Base-by-base conservation (phyloP, 2,888 invertebrate species). In the Atrina japonica region DNA sequence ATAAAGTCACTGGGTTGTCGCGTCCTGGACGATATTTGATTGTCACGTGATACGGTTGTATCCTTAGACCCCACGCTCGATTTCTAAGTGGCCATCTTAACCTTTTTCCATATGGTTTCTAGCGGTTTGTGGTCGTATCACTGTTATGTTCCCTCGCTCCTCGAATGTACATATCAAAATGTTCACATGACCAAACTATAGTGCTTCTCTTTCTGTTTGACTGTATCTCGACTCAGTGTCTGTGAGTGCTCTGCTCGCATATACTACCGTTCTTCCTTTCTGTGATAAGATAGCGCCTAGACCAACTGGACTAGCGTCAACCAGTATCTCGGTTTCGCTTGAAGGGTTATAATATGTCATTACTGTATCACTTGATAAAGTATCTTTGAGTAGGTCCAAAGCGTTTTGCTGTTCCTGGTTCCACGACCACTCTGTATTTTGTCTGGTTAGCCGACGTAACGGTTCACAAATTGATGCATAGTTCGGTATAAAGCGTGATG, bases 1-100 rank as follows among this genome's bases (percentile, higher is more conserved):
- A 80, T 52, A 69, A 79, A 75, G 63, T 86, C 83, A 77, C 76
- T 16, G 82, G 80, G 58, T 83, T 86, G 40, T 77, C 73, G 21
- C 25, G 52, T 7, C 83, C 81, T 16, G 76, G 74, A n/a, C 49
- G 60, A 52, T 81, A 83, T 35, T 52, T 25, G 7, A 81, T 73
- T 1, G 30, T 74, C 40, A 77, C 47, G 21, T 76, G 66, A 64
- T 81, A 83, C 30, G 74, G 75, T 60, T 78, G 78, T 23, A 82
- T 40, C 16, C 49, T 69, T 59, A 55, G 63, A 70, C 40, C 67
- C 66, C 61, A 77, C 68, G 40, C 43, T 56, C 80, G 77, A 18
- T 82, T 79, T 14, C 80, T 43, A 41, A 77, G 58, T 29, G 75
- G 76, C n/a, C 0, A 70, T 70, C 49, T 63, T 77, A 16, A 67